Base-by-base conservation (phyloP, 2,797 vertebrate species). In the Ara ararauna region DNA sequence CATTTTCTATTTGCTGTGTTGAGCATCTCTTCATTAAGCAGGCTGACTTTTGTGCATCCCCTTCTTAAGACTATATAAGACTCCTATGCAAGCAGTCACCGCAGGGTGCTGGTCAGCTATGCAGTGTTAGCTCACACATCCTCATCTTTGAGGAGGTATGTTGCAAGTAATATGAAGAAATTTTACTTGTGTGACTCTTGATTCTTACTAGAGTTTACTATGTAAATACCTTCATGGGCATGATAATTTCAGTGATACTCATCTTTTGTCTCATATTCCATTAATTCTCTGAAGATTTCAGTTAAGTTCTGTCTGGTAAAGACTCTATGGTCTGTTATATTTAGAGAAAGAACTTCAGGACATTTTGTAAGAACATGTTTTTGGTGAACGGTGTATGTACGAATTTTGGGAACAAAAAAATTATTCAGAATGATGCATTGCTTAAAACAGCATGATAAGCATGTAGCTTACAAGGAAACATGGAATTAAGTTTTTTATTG, bases 51-150 rank as follows among this genome's bases (percentile, higher is more conserved):
- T 23, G 24, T 36, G 26, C 48, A 24, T 64, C 9, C 21, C 0
- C 10, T 64, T 47, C 13, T 53, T 50, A 24, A 21, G 3, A 1
- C 3, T 3, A 2, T 9, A 7, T 26, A 0, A 34, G 56, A 34
- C 22, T 24, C 56, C 36, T 24, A 0, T 26, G 16, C 47, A 40
- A 10, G 42, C 22, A 34, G 20, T 29, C 30, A 24, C 44, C 26
- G 3, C 22, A 44, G 56, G 23, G 4, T 76, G 27, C 6, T 67
- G 56, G 32, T 53, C 54, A 53, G 42, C 26, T 27, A 1, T 18
- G 14, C 34, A 81, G 19, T 8, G 12, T 76, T 54, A 66, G 44
- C 44, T 64, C 38, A 53, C 51, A 36, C 16, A 7, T 21, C 18
- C 32, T 70, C 27, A 9, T 70, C 29, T 95, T 71, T 65, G 47